phyloP scores from a whole-genome alignment of 2,888 invertebrate genomes.

The Drosophila barbarae region DNA sequence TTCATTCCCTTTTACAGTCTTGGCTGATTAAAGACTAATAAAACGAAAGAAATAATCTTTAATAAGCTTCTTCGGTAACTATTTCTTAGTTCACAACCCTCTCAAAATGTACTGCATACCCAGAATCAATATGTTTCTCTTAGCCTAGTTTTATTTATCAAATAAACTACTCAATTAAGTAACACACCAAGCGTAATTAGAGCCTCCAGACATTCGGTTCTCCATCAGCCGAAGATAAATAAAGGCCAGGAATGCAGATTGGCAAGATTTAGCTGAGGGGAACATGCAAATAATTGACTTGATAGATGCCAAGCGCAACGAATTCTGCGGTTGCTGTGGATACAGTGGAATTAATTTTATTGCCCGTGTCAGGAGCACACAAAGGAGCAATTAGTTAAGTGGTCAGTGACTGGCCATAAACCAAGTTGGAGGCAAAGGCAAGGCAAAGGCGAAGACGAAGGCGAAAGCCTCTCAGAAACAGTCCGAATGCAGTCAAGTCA shows the following conservation, averaged over 20 bases:
- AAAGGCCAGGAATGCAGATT: slow-evolving; percentile 22
- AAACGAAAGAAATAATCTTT: not conserved
- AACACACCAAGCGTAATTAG: slow-evolving; percentile 7
- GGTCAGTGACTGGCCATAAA: slow-evolving; percentile 62
- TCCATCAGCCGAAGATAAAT: slow-evolving; percentile 7
- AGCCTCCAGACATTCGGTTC: not conserved
- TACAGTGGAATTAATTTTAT: slow-evolving; percentile 61
- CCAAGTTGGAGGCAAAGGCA: slow-evolving; percentile 34
- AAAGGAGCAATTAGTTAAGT: slow-evolving; percentile 72
- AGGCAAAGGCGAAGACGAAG: not conserved
- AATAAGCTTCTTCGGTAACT: not conserved
- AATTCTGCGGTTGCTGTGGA: slow-evolving; percentile 11
- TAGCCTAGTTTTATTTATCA: not conserved
- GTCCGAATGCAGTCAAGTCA: slow-evolving; percentile 49
- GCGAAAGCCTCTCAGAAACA: slow-evolving; percentile 44
- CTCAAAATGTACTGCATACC: not conserved
- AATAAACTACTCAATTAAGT: slow-evolving; percentile 5
- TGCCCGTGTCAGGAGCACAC: slow-evolving; percentile 67
- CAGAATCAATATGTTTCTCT: not conserved
- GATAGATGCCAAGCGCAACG: slow-evolving; percentile 17
- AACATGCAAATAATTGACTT: slow-evolving; percentile 40
- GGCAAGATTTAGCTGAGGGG: not conserved
- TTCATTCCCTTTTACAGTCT: not conserved
- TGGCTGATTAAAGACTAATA: not conserved
- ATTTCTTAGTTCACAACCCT: not conserved